A percentile compares a stretch with the other conserved stretches of the same genome.
Evolutionary conservation across 1,140 invertebrate species (phyloP).

Genomic region (Nixonia krombeini): DNA sequence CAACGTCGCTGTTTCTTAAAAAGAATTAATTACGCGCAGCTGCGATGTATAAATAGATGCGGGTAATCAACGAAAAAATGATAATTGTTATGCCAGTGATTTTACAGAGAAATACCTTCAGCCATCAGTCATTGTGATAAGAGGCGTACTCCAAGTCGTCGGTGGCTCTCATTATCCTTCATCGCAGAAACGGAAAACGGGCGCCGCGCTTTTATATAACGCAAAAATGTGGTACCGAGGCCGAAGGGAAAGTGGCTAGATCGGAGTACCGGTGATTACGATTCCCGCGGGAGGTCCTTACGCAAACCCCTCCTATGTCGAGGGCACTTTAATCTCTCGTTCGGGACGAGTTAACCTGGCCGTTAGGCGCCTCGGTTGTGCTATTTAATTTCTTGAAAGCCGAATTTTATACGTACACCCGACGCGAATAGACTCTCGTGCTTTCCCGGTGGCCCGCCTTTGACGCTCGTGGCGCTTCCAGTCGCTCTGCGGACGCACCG

Average conservation of each 20-base stretch:
- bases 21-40: not conserved
- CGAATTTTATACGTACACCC: slow-evolving; percentile 33
- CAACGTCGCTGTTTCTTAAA: too few species aligned
- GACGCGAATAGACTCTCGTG: too few species aligned
- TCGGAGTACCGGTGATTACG: slow-evolving; percentile 48
- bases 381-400: slow-evolving; percentile 55
- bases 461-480: too few species aligned
- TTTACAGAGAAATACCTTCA: slow-evolving; percentile 9
- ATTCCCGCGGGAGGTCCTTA: slow-evolving; percentile 50
- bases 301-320: slow-evolving; percentile 38
- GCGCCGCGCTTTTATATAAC: slow-evolving; percentile 30
- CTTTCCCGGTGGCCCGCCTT: too few species aligned
- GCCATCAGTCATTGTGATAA: slow-evolving; percentile 27
- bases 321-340: slow-evolving; percentile 61
- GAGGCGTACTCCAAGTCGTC: slow-evolving; percentile 6
- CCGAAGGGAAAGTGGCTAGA: slow-evolving; percentile 1
- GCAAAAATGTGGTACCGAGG: slow-evolving; percentile 21
- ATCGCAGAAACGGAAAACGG: slow-evolving; percentile 10
- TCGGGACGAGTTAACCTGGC: slow-evolving; percentile 54
- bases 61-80: not conserved
- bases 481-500: too few species aligned
- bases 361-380: slow-evolving; percentile 38
- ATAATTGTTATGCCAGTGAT: not conserved
- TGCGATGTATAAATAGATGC: too few species aligned
- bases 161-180: slow-evolving; percentile 27